Evolutionary conservation across 2,797 vertebrate genomes (phyloP), one percentile per base, ranked within the genome.

Genomic region (Pipistrellus pipistrellus): DNA sequence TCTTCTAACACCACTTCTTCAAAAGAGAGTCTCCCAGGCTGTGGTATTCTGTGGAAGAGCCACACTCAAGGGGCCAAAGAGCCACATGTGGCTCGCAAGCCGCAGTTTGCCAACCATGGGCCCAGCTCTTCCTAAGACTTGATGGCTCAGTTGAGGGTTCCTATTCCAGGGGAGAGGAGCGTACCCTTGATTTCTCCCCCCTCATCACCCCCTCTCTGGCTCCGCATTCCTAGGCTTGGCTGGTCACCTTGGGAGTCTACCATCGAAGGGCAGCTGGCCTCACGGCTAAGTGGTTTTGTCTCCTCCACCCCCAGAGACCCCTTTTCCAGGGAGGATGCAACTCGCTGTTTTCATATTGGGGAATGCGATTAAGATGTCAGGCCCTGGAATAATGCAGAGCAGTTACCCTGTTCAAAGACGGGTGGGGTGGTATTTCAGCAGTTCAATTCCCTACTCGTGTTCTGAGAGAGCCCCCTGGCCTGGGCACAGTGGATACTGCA

Each of bases 71-170:
- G 44, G 44, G 44, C 44, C 44, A 44, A 44, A 44, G 10, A 44
- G 44, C 44, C 44, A 10, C 44, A 44, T 44, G 44, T 44, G 44
- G 44, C 44, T 44, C 10, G 10, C 44, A 11, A 44, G 44, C 44
- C 10, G 44, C 44, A 11, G 44, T 44, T 44, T 11, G 44, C 44
- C 44, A 11, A 44, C 44, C 8, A 44, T 10, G 44, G 17, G 51
- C 57, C 25, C 27, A 0, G 17, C 38, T 76, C 57, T 75, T 90
- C 73, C 77, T n/a, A 51, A 76, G 48, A 80, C 59, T 80, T 88
- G 72, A 94, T 91, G 48, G 83, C 48, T 57, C 76, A 83, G 92
- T 85, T 78, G 64, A 59, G 57, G 32, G 59, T 84, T 91, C 53
- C 32, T 83, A 0, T 92, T 53, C n/a, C 44, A 18, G 27, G 30